Base-by-base conservation (phyloP, 2,888 invertebrate genomes). In the Diaperis boleti region DNA sequence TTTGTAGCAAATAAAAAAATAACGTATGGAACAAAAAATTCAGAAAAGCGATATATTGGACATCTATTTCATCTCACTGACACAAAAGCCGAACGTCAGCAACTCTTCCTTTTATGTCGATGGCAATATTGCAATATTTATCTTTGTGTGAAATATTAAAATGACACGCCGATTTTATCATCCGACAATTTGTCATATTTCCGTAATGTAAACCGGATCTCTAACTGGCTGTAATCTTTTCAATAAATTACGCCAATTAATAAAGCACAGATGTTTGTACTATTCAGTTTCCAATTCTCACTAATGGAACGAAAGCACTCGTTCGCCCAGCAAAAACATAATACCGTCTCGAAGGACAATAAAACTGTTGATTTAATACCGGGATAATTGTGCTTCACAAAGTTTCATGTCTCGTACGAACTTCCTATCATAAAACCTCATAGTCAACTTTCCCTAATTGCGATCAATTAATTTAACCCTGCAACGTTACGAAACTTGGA, bases 361-460 rank as follows among this genome's bases (percentile, higher is more conserved):
- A 42, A 42, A 42, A 42, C 22, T 20, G 42, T 42, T 42, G 42
- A 42, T 42, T 42, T 42, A 42, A 42, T 42, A 42, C 42, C 20
- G 8, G 10, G 22, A 42, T 42, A 20, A 42, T 42, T 42, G 42
- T 20, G 20, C 20, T 42, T 18, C 42, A 42, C 42, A 8, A 20
- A 42, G 42, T 42, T 42, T 20, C 42, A 39, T 39, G 39, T 39
- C 39, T 15, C 39, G 8, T 39, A 15, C 39, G 39, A 15, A 39
- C 7, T 17, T 5, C 39, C 17, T 18, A 39, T 39, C 39, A 39
- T 39, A 39, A 39, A 39, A 39, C 39, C 39, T 39, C 39, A 39
- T 14, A 14, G 17, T 39, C 39, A 18, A 39, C 18, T 15, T 39
- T 39, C 11, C 15, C 18, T 39, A 39, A 15, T 15, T 8, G 17